phyloP scores from a whole-genome alignment of 2,113 vertebrate genomes.

The pig (Sus scrofa) region T2T-Sscrofa CM000822.6:31382001-31382500 shows the following conservation, averaged over 20 bases:
- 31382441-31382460: neutral
- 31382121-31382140: no score
- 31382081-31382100: no score
- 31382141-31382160: no score
- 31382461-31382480: neutral
- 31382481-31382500: neutral
- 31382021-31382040: no score
- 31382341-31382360: neutral
- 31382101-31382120: no score
- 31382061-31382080: no score
- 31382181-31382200: no score
- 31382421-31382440: slow-evolving; percentile 10
- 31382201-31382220: no score
- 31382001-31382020: no score
- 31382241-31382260: neutral
- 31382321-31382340: neutral
- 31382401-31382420: neutral
- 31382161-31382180: no score
- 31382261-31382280: neutral
- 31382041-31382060: no score
- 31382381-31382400: neutral
- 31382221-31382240: neutral
- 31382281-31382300: neutral
- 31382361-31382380: neutral
- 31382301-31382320: neutral